Evolutionary conservation across 2,113 vertebrate genomes (phyloP).

Genomic region (Gallinago paraguaiae): DNA sequence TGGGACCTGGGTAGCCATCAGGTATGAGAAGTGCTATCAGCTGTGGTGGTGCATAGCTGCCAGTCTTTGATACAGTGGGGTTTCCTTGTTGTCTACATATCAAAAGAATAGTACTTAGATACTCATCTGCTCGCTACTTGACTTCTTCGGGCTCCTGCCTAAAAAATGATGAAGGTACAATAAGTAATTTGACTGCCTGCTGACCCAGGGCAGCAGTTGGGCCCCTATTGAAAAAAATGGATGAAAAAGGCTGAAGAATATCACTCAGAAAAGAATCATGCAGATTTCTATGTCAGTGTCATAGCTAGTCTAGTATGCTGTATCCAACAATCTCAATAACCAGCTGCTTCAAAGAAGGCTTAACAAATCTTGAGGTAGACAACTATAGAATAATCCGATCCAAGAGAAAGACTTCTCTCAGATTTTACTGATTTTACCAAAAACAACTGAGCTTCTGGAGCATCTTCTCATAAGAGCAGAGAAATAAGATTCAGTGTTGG

Average conservation of each 20-base stretch:
- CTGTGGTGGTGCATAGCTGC: background rate
- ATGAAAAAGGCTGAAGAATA: background rate
- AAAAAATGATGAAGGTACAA: background rate
- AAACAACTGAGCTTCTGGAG: background rate
- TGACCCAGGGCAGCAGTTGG: background rate
- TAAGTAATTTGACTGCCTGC: background rate
- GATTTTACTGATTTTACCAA: background rate
- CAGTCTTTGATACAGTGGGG: background rate
- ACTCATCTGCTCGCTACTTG: background rate
- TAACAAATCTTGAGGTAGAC: background rate
- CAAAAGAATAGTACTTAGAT: background rate
- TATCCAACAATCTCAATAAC: background rate
- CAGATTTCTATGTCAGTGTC: background rate
- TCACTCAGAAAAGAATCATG: background rate
- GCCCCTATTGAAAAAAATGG: background rate
- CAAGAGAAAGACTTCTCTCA: background rate
- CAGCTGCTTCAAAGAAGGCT: background rate
- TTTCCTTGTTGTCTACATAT: background rate
- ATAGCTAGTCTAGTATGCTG: background rate
- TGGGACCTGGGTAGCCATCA: background rate
- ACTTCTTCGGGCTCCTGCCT: background rate
- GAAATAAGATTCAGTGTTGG: background rate
- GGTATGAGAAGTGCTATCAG: background rate
- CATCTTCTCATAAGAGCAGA: background rate
- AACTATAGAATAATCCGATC: background rate